Evolutionary conservation across 2,797 vertebrate genomes (phyloP).

Genomic region (Girardinus metallicus): DNA sequence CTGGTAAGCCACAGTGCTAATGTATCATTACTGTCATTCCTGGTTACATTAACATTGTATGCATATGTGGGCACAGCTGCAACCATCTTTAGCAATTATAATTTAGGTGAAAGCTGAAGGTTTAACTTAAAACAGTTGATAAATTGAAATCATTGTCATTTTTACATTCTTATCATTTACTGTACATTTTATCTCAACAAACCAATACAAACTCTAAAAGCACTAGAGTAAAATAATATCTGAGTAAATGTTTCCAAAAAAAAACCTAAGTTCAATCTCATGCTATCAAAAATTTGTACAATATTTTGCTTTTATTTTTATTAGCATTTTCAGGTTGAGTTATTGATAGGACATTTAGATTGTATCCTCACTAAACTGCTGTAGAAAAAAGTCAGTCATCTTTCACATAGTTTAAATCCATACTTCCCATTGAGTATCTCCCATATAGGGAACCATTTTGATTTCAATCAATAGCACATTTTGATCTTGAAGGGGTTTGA

Average conservation of each 20-base stretch:
- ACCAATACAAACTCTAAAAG: not conserved
- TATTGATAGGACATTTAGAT: not conserved
- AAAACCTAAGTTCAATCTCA: not conserved
- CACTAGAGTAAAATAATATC: not conserved
- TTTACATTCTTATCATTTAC: not conserved
- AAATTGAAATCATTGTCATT: not conserved
- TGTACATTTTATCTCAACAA: not conserved
- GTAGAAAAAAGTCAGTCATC: not conserved
- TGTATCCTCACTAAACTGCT: not conserved
- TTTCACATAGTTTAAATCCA: not conserved
- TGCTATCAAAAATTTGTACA: not conserved
- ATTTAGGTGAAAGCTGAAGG: constrained; percentile 11
- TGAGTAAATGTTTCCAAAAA: not conserved
- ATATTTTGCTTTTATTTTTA: not conserved
- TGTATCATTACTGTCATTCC: constrained; percentile 25
- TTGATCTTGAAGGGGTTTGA: not conserved
- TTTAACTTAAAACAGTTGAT: not conserved
- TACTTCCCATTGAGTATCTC: not conserved
- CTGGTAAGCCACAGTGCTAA: not conserved
- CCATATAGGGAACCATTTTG: too few species aligned
- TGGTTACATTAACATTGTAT: not conserved
- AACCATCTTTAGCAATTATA: constrained; percentile 24
- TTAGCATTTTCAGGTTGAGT: not conserved
- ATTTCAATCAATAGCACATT: not conserved
- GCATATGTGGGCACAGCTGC: constrained; percentile 26